Percentiles rank a stretch among this genome's conserved stretches.
phyloP scores from a whole-genome alignment of 1,140 invertebrate species.

The Ectropis grisescens region DNA sequence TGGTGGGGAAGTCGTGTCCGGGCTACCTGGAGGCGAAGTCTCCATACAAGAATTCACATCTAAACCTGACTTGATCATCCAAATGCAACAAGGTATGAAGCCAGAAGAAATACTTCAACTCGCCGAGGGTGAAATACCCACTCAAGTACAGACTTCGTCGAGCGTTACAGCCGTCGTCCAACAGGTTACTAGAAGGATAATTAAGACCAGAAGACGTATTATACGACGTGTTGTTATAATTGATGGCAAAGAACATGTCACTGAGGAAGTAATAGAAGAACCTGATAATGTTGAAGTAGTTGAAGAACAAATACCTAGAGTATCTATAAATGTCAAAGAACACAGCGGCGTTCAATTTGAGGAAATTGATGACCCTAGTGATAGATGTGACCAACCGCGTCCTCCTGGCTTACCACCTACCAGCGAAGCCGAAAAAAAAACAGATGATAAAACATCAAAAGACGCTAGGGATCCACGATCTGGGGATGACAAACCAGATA shows the following conservation, averaged over 20 bases:
- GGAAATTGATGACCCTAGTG: slow-evolving; percentile 34
- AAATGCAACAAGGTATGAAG: slow-evolving; percentile 65
- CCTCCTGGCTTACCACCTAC: slow-evolving; percentile 17
- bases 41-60: slow-evolving; percentile 76
- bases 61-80: slow-evolving; percentile 71
- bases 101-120: slow-evolving; percentile 71
- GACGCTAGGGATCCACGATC: slow-evolving; percentile 1
- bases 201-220: slow-evolving; percentile 80
- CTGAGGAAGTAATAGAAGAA: slow-evolving; percentile 86
- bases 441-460: slow-evolving; percentile 4
- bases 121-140: slow-evolving; percentile 67
- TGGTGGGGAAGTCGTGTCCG: slow-evolving; percentile 74
- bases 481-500: slow-evolving; percentile 1
- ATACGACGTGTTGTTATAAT: slow-evolving; percentile 82
- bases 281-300: slow-evolving; percentile 84
- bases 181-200: slow-evolving; percentile 82
- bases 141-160: slow-evolving; percentile 67
- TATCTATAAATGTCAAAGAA: slow-evolving; percentile 79
- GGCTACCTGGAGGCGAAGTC: slow-evolving; percentile 72
- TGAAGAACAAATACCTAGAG: slow-evolving; percentile 79
- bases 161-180: slow-evolving; percentile 82
- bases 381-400: slow-evolving; percentile 32
- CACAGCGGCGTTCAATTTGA: slow-evolving; percentile 42
- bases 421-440: slow-evolving; percentile 2
- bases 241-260: slow-evolving; percentile 85